These are phyloP conservation scores for Oryctes rhinoceros DNA, from an alignment of 1,140 invertebrate species.

Conservation along the genomic window DNA sequence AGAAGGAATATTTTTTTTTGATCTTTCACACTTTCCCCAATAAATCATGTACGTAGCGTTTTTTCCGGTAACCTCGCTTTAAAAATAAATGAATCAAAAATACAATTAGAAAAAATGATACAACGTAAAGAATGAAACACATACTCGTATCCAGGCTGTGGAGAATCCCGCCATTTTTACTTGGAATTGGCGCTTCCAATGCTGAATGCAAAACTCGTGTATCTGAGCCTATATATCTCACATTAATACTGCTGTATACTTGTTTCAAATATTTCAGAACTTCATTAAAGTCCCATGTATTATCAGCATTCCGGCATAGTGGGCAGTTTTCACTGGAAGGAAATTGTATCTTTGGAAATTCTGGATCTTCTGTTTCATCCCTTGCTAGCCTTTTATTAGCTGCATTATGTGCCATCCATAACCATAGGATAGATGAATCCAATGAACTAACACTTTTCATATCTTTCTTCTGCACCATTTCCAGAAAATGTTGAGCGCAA, in stretches of 20 bases:
- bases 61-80: constrained; percentile 74
- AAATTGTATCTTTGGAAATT: constrained; percentile 90
- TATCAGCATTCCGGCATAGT: constrained; percentile 69
- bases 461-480: constrained; percentile 76
- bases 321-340: constrained; percentile 77
- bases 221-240: constrained; percentile 58
- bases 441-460: constrained; percentile 73
- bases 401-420: constrained; percentile 95
- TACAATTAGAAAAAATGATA: constrained; percentile 74
- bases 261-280: constrained; percentile 79
- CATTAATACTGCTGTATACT: constrained; percentile 70
- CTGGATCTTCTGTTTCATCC: constrained; percentile 90
- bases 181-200: constrained; percentile 42
- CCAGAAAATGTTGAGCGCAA: constrained; percentile 87
- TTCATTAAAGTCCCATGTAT: constrained; percentile 74
- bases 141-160: constrained; percentile 75
- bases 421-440: constrained; percentile 86
- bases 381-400: constrained; percentile 89
- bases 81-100: constrained; percentile 81
- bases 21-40: constrained; percentile 70
- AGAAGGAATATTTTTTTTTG: not conserved
- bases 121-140: constrained; percentile 76
- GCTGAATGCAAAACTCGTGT: constrained; percentile 52
- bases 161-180: constrained; percentile 59
- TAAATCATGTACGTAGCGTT: constrained; percentile 70